Evolutionary conservation across 2,888 invertebrate species (phyloP), one percentile per base, ranked within the genome.

Genomic region (Monochamus alternatus): DNA sequence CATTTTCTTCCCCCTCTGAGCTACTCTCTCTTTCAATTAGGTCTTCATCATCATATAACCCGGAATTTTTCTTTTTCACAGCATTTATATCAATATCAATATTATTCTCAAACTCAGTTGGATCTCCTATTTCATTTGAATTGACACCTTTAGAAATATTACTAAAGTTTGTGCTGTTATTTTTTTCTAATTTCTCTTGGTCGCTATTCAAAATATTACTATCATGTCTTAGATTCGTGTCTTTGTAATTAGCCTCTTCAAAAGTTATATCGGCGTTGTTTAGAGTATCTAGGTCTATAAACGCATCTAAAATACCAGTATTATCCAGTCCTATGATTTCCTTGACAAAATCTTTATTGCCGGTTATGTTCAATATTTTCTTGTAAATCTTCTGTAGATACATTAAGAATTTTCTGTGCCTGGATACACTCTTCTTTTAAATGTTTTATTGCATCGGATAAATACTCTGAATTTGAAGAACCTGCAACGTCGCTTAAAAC

Each of bases 51-150:
- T n/a, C n/a, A n/a, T n/a, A n/a, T n/a, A n/a, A n/a, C n/a, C n/a
- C n/a, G 10, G 68, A 67, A 71, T 66, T 60, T 71, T 75, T 47
- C 31, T 71, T 66, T 75, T 65, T 71, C 32, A 52, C 51, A 65
- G 63, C 59, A 59, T 55, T 68, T 31, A 68, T 14, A 52, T 69
- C 67, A 63, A 43, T 70, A 38, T 4, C 5, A 38, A 38, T 38
- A 69, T 62, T 69, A 38, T 55, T 75, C 32, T 71, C 55, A 63
- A 64, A 43, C n/a, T 60, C 32, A 64, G 70, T 55, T 70, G 38
- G 63, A 65, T 70, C 68, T 74, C 67, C 75, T 65, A 71, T 64
- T 75, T 65, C 75, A 63, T 71, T 68, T 74, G 73, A 58, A 73
- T 51, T 74, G 63, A 52, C 59, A 47, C 62, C 63, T 73, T 65